Percentiles rank a stretch among this genome's conserved stretches.
Evolutionary conservation across 2,888 invertebrate species (phyloP).

Genomic region (Schizotus pectinicornis): DNA sequence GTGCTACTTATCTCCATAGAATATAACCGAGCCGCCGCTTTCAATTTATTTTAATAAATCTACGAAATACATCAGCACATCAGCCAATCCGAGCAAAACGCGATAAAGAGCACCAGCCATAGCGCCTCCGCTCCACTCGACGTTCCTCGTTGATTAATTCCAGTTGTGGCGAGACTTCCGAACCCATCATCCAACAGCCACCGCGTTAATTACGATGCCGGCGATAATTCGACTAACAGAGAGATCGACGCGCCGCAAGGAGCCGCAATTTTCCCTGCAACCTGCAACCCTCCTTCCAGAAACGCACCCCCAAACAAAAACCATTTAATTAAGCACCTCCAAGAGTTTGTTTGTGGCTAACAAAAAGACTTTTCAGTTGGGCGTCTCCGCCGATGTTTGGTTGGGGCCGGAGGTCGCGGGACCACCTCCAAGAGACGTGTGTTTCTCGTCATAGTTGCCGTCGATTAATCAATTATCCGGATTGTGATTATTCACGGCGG

Average conservation of each 20-base stretch:
- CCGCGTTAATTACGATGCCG: conserved; percentile 12
- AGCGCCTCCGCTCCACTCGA: conserved; percentile 4
- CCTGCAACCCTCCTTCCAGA: too few species aligned
- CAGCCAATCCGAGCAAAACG: conserved; percentile 55
- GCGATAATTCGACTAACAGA: conserved; percentile 14
- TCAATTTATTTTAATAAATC: conserved; percentile 62
- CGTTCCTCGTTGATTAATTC: conserved; percentile 17
- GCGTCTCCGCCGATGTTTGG: too few species aligned
- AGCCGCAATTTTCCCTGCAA: background rate
- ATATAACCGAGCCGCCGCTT: conserved; percentile 54
- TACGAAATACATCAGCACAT: conserved; percentile 56
- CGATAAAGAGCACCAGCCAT: conserved; percentile 40
- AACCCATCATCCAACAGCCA: conserved; percentile 11
- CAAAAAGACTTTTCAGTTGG: too few species aligned
- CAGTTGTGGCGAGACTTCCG: conserved; percentile 11
- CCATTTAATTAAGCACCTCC: too few species aligned
- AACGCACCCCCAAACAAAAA: too few species aligned
- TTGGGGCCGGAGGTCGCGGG: too few species aligned
- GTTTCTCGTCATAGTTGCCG: too few species aligned
- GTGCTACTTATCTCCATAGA: conserved; percentile 51
- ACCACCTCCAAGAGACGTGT: too few species aligned
- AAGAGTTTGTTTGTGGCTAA: too few species aligned
- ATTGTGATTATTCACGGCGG: too few species aligned
- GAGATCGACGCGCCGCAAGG: conserved; percentile 12
- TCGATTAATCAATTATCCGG: too few species aligned